Evolutionary conservation across 2,113 vertebrate genomes (phyloP), one percentile per base, ranked within the genome.

Genomic region (Stigmatopora argus): DNA sequence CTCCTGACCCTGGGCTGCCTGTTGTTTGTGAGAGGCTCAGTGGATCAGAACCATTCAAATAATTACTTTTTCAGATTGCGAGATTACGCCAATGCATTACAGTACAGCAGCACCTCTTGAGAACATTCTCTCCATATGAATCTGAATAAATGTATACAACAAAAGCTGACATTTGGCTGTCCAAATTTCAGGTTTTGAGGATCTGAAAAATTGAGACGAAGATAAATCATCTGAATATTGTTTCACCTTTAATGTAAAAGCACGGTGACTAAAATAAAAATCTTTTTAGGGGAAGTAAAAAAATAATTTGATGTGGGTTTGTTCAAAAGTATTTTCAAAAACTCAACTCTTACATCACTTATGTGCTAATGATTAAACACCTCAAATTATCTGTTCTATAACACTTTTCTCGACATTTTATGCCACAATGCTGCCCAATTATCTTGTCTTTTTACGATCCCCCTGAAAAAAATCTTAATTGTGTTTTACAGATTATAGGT

Each of bases 11-110:
- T 44, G 66, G 56, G 47, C 64, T n/a, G 71, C 64, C 62, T 64
- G 4, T 0, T 61, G 65, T 73, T 70, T 75, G 67, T 71, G 68
- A 66, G 67, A 71, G 71, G 65, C 78, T 79, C 72, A 78, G 77
- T 79, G 69, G 77, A 70, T 49, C 73, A 44, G 44, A 48, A 18
- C 57, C 63, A 72, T 75, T 69, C 77, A 79, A 73, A 61, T 67
- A 74, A 67, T 61, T 83, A 82, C 81, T 74, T 56, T 56, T 56
- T 31, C 53, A 56, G 53, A 56, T 31, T 56, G 23, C 23, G 26
- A 31, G 53, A 23, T 11, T 26, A 11, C 52, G 38, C 56, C 34
- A 59, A 38, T 38, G 56, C 17, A 59, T 18, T 15, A 38, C 34
- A n/a, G 56, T 53, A 12, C 17, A 11, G 14, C 31, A 14, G 55